Base-by-base conservation (phyloP, 2,888 invertebrate species). In the Melieria picta region DNA sequence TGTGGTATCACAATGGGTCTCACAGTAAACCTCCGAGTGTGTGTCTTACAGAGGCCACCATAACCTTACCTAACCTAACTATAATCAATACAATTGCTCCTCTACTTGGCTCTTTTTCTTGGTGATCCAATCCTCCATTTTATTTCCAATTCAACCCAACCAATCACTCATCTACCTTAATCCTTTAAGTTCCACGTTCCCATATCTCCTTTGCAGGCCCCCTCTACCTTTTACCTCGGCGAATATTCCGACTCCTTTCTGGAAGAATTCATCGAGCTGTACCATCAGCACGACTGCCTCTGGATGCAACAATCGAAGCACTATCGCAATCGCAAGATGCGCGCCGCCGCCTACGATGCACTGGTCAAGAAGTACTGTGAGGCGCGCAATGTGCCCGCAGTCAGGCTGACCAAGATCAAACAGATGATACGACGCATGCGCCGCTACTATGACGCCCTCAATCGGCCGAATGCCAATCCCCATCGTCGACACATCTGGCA, bases 401-500 rank as follows among this genome's bases (percentile, higher is more conserved):
- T 62, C 9, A 74, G 56, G 45, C 6, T 69, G 4, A 50, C 7
- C 11, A 74, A 69, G 9, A 55, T 74, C 42, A 71, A 72, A 46
- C 13, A 50, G 3, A 45, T 74, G 7, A 74, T 74, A 60, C 65
- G 69, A 30, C 72, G 69, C 50, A 13, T 74, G 13, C 72, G 69
- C 46, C 43, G n/a, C 63, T 69, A 66, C 56, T 72, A 74, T 55
- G 42, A 64, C 4, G 65, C 66, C 1, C 57, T 72, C 0, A 52
- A 64, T 11, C 30, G 46, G 10, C 69, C 74, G 16, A 60, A 74
- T 56, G 66, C 72, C 56, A 67, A 74, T 56, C 58, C 55, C 3
- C 64, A 61, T 42, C 74, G 74, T 60, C 65, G 61, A 43, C 69
- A 74, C 57, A 72, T 74, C 46, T 74, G 74, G 74, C 57, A 69